A percentile compares a stretch with the other conserved stretches of the same genome.
phyloP scores from a whole-genome alignment of 2,888 invertebrate genomes.

The Ophion costatus region DNA sequence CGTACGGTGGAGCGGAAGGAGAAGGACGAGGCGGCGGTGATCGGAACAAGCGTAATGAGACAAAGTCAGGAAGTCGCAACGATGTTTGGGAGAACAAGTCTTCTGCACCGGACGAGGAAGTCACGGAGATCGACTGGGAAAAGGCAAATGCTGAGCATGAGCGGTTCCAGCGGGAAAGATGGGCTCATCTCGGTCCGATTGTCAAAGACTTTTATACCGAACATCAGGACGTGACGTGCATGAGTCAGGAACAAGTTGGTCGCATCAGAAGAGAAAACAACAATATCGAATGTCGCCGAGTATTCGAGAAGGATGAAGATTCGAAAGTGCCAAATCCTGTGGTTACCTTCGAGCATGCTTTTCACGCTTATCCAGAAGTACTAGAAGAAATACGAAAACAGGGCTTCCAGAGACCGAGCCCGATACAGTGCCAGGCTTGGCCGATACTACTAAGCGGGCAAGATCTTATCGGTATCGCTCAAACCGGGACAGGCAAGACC shows the following conservation, averaged over 20 bases:
- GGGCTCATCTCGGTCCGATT: constrained; percentile 88
- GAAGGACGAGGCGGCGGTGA: not conserved
- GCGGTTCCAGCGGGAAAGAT: constrained; percentile 85
- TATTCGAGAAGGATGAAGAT: constrained; percentile 85
- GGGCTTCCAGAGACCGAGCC: constrained; percentile 92
- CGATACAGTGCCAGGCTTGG: constrained; percentile 98
- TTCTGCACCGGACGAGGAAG: constrained; percentile 40
- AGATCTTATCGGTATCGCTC: constrained; percentile 98
- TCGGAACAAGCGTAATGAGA: not conserved
- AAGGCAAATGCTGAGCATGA: constrained; percentile 85
- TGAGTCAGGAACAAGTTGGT: constrained; percentile 87
- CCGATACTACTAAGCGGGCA: constrained; percentile 95
- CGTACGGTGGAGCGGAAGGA: constrained; percentile 21
- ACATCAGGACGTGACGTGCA: constrained; percentile 88
- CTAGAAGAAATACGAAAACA: constrained; percentile 92
- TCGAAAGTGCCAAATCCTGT: constrained; percentile 90
- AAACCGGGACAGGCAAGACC: constrained; percentile 97
- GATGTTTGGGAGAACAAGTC: not conserved
- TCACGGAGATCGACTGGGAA: constrained; percentile 85
- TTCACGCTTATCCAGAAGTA: constrained; percentile 91
- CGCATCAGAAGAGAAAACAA: constrained; percentile 88
- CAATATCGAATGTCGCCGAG: constrained; percentile 89
- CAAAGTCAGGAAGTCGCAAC: not conserved
- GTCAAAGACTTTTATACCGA: constrained; percentile 94
- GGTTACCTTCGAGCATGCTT: constrained; percentile 90